These are phyloP conservation scores for Petromus typicus DNA, from an alignment of 2,113 vertebrate species.

Conservation along the genomic window DNA sequence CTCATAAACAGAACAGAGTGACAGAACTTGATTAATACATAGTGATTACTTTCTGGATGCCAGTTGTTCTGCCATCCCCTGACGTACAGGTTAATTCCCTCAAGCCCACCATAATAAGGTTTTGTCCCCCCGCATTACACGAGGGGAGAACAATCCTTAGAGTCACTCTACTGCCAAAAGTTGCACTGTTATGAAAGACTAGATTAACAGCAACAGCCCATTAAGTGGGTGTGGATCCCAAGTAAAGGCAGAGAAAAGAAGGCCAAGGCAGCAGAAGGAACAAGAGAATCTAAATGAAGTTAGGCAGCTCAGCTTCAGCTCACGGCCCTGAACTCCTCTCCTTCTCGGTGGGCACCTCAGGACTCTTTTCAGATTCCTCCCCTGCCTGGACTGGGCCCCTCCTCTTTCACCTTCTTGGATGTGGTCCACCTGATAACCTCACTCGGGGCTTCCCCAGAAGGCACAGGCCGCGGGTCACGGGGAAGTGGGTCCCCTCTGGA, in stretches of 20 bases:
- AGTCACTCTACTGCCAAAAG: neutral
- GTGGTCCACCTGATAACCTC: neutral
- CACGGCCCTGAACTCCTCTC: neutral
- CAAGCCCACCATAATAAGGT: neutral
- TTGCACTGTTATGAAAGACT: neutral
- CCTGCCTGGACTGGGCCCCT: neutral
- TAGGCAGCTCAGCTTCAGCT: neutral
- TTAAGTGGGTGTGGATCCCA: neutral
- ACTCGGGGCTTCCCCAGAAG: neutral
- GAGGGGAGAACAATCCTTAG: neutral
- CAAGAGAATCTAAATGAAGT: neutral
- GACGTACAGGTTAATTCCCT: neutral
- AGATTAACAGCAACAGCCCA: neutral
- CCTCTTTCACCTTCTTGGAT: neutral
- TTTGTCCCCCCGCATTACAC: neutral
- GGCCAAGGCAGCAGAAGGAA: neutral
- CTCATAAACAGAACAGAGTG: neutral
- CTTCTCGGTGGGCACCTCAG: neutral
- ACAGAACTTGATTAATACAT: neutral
- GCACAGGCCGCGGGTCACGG: rapidly evolving
- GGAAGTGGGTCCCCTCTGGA: neutral
- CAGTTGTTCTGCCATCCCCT: neutral
- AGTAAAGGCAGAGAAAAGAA: neutral
- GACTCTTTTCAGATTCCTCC: neutral
- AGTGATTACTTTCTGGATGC: neutral